These are phyloP conservation scores for Xiphophorus hellerii DNA, from an alignment of 2,113 vertebrate species.

Conservation along the genomic window DNA sequence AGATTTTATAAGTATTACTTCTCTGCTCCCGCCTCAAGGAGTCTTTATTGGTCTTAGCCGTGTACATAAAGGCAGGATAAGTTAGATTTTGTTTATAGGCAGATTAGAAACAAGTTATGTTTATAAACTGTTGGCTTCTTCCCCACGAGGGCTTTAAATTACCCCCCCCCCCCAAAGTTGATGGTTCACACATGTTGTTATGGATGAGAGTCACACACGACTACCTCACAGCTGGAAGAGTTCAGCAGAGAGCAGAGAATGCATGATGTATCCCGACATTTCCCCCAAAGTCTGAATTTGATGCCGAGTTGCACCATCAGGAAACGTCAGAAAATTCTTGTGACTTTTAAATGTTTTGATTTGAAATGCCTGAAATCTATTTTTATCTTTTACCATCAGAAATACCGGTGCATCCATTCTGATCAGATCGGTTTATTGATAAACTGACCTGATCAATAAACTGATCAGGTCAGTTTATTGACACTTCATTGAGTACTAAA, in stretches of 20 bases:
- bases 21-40: neutral
- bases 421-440: neutral
- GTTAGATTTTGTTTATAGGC: conserved; percentile 22
- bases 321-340: too few species aligned
- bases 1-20: conserved; percentile 19
- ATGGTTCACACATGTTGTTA: conserved; percentile 63
- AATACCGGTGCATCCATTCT: neutral
- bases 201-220: conserved; percentile 23
- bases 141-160: conserved; percentile 40
- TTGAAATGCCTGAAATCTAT: neutral
- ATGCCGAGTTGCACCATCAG: too few species aligned
- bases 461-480: neutral
- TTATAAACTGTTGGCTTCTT: conserved; percentile 40
- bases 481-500: neutral
- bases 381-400: neutral
- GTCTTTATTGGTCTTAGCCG: conserved; percentile 3
- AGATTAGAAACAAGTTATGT: conserved; percentile 37
- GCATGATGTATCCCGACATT: neutral
- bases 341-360: neutral
- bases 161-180: conserved; percentile 36
- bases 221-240: conserved; percentile 31
- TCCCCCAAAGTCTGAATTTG: too few species aligned
- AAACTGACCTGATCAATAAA: too few species aligned
- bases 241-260: conserved; percentile 1
- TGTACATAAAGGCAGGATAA: conserved; percentile 5